phyloP scores from a whole-genome alignment of 2,888 invertebrate species.

The Colletes collaris region DNA sequence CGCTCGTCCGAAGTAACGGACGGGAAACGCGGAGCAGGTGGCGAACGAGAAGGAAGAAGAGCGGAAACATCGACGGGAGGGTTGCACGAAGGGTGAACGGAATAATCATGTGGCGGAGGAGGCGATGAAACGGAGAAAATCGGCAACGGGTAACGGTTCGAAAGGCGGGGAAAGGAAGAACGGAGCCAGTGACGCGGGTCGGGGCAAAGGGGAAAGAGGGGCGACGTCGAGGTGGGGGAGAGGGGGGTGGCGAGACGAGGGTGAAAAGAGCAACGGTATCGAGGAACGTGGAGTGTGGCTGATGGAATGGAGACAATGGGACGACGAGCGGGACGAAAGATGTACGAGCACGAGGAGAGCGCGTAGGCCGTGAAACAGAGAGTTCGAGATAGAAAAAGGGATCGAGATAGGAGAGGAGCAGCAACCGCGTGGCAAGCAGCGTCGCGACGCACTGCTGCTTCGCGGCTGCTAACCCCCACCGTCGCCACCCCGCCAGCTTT shows the following conservation, averaged over 20 bases:
- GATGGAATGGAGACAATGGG: background rate
- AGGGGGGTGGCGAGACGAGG: background rate
- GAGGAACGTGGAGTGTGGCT: background rate
- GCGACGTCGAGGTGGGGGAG: background rate
- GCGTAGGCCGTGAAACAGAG: background rate
- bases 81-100: background rate
- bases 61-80: background rate
- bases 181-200: background rate
- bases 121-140: background rate
- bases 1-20: background rate
- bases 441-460: slow-evolving; percentile 82
- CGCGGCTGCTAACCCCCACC: slow-evolving; percentile 71
- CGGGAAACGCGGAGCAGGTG: no score
- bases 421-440: slow-evolving; percentile 79
- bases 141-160: background rate
- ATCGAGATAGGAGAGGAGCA: slow-evolving; percentile 35
- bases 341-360: background rate
- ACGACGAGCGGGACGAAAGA: background rate
- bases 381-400: slow-evolving; percentile 26
- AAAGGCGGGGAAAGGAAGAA: background rate
- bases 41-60: background rate
- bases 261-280: no score
- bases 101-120: background rate
- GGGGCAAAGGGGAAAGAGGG: background rate
- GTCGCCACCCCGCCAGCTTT: slow-evolving; percentile 46